phyloP scores from a whole-genome alignment of 2,888 invertebrate genomes.

The Eupithecia centaureata region DNA sequence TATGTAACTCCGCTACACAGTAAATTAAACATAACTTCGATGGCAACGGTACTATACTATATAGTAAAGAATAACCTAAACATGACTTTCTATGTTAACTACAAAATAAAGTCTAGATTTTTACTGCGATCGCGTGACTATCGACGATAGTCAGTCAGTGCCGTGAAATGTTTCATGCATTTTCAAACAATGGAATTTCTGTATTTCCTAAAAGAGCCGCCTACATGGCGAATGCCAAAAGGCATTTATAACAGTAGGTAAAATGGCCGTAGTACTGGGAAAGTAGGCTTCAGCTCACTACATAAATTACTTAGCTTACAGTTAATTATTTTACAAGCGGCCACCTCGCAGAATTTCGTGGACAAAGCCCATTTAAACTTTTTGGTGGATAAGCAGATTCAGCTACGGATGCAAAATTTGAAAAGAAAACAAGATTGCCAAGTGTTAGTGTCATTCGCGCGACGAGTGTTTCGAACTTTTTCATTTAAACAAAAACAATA shows the following conservation, averaged over 20 bases:
- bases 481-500: no score
- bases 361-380: neutral
- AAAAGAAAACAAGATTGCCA: neutral
- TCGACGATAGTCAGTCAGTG: slow-evolving; percentile 36
- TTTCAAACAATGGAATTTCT: slow-evolving; percentile 42
- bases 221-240: neutral
- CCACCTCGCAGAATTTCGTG: neutral
- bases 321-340: neutral
- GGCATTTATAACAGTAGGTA: neutral
- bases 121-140: slow-evolving; percentile 48
- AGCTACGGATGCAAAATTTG: neutral
- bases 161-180: slow-evolving; percentile 45
- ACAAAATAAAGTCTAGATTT: slow-evolving; percentile 9
- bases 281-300: neutral
- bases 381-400: neutral
- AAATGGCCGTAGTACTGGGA: neutral
- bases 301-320: neutral
- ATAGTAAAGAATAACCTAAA: no score
- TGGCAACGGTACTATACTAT: no score
- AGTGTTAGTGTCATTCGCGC: no score
- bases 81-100: neutral
- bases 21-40: no score
- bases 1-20: no score
- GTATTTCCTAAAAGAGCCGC: slow-evolving; percentile 25
- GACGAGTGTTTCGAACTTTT: no score